Evolutionary conservation across 2,797 vertebrate genomes (phyloP), one percentile per base, ranked within the genome.

Genomic region (Pantherophis vulpinus): DNA sequence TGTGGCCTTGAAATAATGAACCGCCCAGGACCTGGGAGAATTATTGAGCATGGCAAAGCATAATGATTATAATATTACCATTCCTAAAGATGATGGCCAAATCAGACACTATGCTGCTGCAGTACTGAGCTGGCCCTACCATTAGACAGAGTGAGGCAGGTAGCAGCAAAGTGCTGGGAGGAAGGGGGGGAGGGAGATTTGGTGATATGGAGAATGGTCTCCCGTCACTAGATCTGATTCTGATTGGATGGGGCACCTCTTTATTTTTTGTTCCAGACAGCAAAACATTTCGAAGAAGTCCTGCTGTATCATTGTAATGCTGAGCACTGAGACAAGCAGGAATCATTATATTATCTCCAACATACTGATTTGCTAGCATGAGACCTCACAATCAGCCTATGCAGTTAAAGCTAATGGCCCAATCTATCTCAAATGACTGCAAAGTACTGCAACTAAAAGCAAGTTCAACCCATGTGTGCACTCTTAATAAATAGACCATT

Each of bases 391-490:
- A 55, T 91, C 79, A 86, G 74, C 27, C 37, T 51, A 7, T 47
- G n/a, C 58, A n/a, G 74, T 60, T 86, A 59, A 86, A n/a, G 54
- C 32, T 87, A 91, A 91, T 27, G n/a, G 58, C 5, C 63, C 91
- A n/a, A 87, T 87, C 59, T 87, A 60, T 42, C 83, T 60, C 56
- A 91, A 42, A n/a, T 18, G 37, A 42, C 54, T 83, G 37, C 32
- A 89, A 79, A 74, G 66, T 87, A 0, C 2, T 54, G 54, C 95
- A 94, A 63, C 91, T 89, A 63, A 90, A 89, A 93, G 87, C 94
- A 94, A 94, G 93, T 91, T 58, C 92, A 58, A 61, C 63, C 59
- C 59, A 92, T 89, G 87, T 94, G 87, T 59, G 13, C 79, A 47
- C 47, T 92, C 70, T 92, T 92, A 94, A 94, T 90, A 83, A 74